phyloP scores from a whole-genome alignment of 2,888 invertebrate species.

The Agapostemon virescens region DNA sequence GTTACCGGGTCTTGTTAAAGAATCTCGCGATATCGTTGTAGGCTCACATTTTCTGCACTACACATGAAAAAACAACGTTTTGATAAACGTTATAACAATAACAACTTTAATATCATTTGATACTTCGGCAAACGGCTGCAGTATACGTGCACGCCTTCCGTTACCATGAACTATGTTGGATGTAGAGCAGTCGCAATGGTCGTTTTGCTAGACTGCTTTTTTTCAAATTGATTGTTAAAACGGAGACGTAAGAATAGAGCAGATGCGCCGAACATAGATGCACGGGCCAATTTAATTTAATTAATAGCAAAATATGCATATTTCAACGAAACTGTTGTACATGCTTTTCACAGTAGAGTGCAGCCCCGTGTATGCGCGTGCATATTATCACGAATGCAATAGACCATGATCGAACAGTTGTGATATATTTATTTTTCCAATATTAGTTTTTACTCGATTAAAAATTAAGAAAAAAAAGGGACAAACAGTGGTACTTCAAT shows the following conservation, averaged over 20 bases:
- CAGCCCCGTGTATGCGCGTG: not conserved
- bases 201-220: not conserved
- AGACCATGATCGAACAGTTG: not conserved
- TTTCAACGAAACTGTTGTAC: not conserved
- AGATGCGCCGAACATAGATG: not conserved
- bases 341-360: not conserved
- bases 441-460: not conserved
- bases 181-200: not conserved
- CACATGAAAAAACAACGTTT: not conserved
- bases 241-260: not conserved
- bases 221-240: not conserved
- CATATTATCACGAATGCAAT: not conserved
- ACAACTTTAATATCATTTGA: constrained; percentile 22
- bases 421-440: not conserved
- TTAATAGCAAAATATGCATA: not conserved
- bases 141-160: constrained; percentile 40
- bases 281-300: not conserved
- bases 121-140: constrained; percentile 25
- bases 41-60: constrained; percentile 15
- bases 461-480: not conserved
- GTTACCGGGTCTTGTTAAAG: constrained; percentile 20
- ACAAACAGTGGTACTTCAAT: not conserved
- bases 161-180: constrained; percentile 30
- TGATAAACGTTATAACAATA: constrained; percentile 32
- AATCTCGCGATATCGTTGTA: not conserved